A percentile compares a stretch with the other conserved stretches of the same genome.
Evolutionary conservation across 2,797 vertebrate species (phyloP).

Genomic region (Pantherophis alleghaniensis): DNA sequence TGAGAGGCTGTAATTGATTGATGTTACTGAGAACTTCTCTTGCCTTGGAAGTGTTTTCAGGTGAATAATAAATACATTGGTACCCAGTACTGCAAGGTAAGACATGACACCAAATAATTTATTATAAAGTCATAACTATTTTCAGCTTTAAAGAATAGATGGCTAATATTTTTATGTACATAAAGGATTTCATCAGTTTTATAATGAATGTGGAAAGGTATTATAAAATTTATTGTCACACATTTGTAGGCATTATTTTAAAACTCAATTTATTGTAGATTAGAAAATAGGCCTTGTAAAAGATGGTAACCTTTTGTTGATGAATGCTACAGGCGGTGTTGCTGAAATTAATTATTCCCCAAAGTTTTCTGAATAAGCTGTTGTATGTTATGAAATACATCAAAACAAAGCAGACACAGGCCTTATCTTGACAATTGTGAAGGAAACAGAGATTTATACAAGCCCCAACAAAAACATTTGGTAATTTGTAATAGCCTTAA

Average conservation of each 20-base stretch:
- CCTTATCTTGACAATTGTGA: background rate
- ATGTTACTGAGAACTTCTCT: slow-evolving; percentile 93
- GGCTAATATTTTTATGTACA: background rate
- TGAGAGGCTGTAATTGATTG: slow-evolving; percentile 88
- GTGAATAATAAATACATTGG: slow-evolving; percentile 99
- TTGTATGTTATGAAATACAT: background rate
- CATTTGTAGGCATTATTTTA: slow-evolving; percentile 10
- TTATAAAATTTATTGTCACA: slow-evolving; percentile 13
- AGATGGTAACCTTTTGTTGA: background rate
- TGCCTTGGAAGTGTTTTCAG: slow-evolving; percentile 95
- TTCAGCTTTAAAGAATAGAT: slow-evolving; percentile 11
- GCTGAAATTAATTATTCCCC: slow-evolving; percentile 27
- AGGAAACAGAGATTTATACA: background rate
- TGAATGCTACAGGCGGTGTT: background rate
- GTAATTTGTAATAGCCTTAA: background rate
- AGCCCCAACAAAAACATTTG: background rate
- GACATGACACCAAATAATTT: slow-evolving; percentile 46
- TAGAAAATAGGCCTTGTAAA: slow-evolving; percentile 1
- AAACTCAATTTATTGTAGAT: background rate
- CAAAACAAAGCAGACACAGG: background rate
- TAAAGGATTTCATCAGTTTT: background rate
- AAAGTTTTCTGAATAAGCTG: background rate
- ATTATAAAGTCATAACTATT: background rate
- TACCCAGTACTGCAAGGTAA: slow-evolving; percentile 88
- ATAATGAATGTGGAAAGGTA: background rate